Conservation (phyloP, 2,113 vertebrate species). For the Phalacrocorax brasilianus region DNA sequence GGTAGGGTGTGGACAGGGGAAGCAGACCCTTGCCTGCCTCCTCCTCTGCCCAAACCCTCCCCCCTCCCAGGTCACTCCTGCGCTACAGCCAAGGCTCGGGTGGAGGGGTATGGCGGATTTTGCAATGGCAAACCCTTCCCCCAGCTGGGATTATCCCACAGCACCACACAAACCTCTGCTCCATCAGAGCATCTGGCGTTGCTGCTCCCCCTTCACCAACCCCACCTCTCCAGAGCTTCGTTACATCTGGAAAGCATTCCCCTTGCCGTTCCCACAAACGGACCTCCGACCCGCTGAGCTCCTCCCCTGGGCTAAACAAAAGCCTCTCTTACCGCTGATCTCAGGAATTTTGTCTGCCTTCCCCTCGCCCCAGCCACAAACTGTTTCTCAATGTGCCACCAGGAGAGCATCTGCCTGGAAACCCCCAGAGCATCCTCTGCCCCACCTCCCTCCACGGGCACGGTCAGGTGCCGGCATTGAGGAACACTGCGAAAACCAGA, state of each 20-base stretch:
- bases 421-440: neutral
- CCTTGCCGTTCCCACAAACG: neutral
- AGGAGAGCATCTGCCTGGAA: neutral
- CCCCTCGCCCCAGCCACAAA: neutral
- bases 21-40: neutral
- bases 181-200: neutral
- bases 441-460: neutral
- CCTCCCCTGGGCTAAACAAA: conserved; percentile 13
- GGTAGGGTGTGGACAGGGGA: neutral
- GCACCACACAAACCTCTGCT: neutral
- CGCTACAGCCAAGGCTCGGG: neutral
- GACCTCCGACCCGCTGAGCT: neutral
- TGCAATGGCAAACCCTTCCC: neutral
- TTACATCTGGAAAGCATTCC: conserved; percentile 39
- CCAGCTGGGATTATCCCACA: neutral
- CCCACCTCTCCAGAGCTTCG: neutral
- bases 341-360: neutral
- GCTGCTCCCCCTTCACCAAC: neutral
- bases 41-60: neutral
- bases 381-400: neutral
- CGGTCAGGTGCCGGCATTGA: rapidly evolving
- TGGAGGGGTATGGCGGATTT: neutral
- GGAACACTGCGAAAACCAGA: neutral
- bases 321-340: neutral
- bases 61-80: neutral